Evolutionary conservation across 1,140 invertebrate genomes (phyloP), one percentile per base, ranked within the genome.

Genomic region (Marisa cornuarietis): DNA sequence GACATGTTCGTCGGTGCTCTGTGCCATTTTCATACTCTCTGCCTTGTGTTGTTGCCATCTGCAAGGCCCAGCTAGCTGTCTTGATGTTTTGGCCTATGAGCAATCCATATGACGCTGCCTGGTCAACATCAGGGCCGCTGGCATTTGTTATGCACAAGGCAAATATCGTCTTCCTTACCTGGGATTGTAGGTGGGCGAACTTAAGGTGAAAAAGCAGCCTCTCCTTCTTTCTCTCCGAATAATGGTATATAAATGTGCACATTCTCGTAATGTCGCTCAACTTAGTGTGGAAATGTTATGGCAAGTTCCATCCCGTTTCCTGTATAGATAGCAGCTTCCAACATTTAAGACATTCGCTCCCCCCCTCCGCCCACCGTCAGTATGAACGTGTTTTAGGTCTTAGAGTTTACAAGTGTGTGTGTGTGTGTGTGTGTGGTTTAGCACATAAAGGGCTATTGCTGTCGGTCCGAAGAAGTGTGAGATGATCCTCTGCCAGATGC

Each of bases 401-500:
- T 2, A 20, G 62, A n/a, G n/a, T n/a, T n/a, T n/a, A n/a, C n/a
- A n/a, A n/a, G n/a, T n/a, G n/a, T n/a, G n/a, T n/a, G n/a, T n/a
- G n/a, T n/a, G n/a, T n/a, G n/a, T 63, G 7, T 63, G 62, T 63
- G 71, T 73, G 51, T 73, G 71, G n/a, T n/a, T 73, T 49, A n/a
- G 51, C 24, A 54, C 58, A 22, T 54, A 24, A 54, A 54, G 54
- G 71, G 16, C 51, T 54, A 22, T 1, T 9, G 52, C 51, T 73
- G 42, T 42, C 13, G 42, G 69, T 71, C 22, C 31, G 16, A 51
- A 49, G 5, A 18, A 42, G 31, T 42, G 6, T 6, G 31, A 42
- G 31, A 42, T 6, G 31, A 42, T 42, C 31, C 31, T 42, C 31
- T 42, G 31, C 3, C 31, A 42, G 31, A 42, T 42, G 1, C 6